phyloP scores from a whole-genome alignment of 1,140 invertebrate species.

The Neelides sp. region DNA sequence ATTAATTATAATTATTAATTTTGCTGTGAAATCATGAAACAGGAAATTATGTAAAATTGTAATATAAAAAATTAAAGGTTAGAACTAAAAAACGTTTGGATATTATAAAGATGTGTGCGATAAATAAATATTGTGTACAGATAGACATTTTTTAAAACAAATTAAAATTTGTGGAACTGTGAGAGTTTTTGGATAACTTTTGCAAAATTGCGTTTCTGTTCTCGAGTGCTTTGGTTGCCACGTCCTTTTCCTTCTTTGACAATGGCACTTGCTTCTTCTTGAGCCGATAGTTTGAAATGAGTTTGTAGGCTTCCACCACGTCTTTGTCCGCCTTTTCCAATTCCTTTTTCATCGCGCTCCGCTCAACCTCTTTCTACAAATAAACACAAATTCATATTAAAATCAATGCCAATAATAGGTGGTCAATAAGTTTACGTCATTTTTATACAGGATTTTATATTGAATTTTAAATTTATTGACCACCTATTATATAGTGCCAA shows the following conservation, averaged over 20 bases:
- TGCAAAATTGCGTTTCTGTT: conserved; percentile 6
- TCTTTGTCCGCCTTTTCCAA: conserved; percentile 29
- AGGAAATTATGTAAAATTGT: too few relatives aligned
- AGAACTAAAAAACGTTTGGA: too few relatives aligned
- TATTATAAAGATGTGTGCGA: too few relatives aligned
- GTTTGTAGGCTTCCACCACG: conserved; percentile 23
- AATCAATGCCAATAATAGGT: not conserved
- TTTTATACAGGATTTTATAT: too few relatives aligned
- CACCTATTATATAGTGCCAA: too few relatives aligned
- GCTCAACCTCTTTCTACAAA: conserved; percentile 9
- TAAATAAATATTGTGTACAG: too few relatives aligned
- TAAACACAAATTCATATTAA: not conserved
- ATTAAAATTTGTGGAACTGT: not conserved
- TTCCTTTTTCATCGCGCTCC: conserved; percentile 11
- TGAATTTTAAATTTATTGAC: too few relatives aligned
- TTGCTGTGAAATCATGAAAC: too few relatives aligned
- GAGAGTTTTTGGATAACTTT: conserved; percentile 2
- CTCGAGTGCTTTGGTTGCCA: conserved; percentile 12
- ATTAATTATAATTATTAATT: too few relatives aligned
- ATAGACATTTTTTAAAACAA: too few relatives aligned
- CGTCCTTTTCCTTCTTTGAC: not conserved
- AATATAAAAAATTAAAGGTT: too few relatives aligned
- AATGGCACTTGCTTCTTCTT: conserved; percentile 25
- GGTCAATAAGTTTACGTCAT: too few relatives aligned
- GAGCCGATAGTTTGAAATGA: conserved; percentile 11